Evolutionary conservation across 2,797 vertebrate species (phyloP), one percentile per base, ranked within the genome.

Genomic region (Danionella dracula): DNA sequence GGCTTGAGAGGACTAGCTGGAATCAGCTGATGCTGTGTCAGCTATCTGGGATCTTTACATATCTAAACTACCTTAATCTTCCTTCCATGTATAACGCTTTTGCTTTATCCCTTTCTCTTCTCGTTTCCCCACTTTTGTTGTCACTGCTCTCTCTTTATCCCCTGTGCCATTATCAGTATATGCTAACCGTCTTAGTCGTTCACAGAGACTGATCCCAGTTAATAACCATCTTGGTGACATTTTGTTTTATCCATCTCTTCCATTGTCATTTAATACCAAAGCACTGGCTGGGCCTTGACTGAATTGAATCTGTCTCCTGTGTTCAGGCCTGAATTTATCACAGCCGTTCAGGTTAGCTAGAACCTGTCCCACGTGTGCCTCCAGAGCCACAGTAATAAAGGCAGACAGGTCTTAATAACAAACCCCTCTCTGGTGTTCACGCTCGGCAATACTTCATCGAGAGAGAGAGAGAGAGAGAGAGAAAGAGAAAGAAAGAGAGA

Each of bases 321-420:
- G 62, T 48, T 58, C 68, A 29, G 53, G 37, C 53, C 48, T 45
- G 46, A 70, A 70, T 70, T 64, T 70, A 70, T 64, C 68, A 58
- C 68, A 58, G 68, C 63, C 45, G 38, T 63, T 64, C 68, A 70
- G 53, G 68, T 57, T 49, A 27, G 42, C 68, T 51, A 50, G 64
- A 64, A 70, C 68, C 53, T 35, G 68, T 70, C 68, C 51, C 63
- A 40, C 29, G 21, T 58, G 63, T 66, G 63, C 68, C 60, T 57
- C 55, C 68, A 35, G 27, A 70, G 51, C 62, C 68, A 57, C 53
- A 56, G 60, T 70, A 70, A 70, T 70, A 70, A 70, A 70, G 56
- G 42, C 60, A 57, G 68, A 65, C 68, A 70, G 62, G 68, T 64
- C 62, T 70, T 70, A 70, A 70, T 70, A 70, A 70, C 60, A 70